These are phyloP conservation scores for Heterotis niloticus DNA, from an alignment of 2,113 vertebrate genomes.

Conservation along the genomic window DNA sequence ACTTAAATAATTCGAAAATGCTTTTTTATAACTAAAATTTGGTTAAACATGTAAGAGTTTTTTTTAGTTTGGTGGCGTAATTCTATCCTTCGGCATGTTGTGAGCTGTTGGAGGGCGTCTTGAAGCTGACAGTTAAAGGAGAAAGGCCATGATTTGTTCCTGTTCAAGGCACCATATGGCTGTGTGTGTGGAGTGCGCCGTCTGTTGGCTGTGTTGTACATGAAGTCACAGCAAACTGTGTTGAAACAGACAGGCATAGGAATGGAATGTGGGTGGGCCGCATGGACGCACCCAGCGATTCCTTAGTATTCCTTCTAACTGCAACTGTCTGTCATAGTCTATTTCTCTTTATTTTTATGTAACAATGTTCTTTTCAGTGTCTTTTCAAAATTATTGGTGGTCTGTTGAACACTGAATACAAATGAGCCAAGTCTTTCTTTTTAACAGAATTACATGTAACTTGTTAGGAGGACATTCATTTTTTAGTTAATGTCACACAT, in stretches of 20 bases:
- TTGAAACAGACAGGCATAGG: background rate
- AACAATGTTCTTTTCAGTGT: background rate
- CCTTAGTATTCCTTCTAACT: background rate
- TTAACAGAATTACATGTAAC: no score
- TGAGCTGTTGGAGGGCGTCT: no score
- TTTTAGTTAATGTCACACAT: background rate
- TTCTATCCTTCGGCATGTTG: background rate
- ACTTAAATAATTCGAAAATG: no score
- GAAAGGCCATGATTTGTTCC: background rate
- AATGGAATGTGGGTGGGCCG: slow-evolving; percentile 17
- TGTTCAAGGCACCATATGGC: background rate
- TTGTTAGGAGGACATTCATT: background rate
- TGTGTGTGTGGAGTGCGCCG: background rate
- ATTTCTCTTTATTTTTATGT: no score
- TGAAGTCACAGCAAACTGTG: background rate
- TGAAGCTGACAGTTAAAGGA: no score
- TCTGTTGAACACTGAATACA: no score
- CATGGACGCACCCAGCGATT: background rate
- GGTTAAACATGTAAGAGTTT: no score
- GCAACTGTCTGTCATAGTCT: background rate
- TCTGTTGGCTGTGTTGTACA: background rate
- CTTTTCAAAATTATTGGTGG: background rate
- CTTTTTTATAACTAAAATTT: no score
- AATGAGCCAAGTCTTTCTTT: no score
- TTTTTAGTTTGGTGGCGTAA: background rate